Conservation (phyloP, 2,888 invertebrate species). For the Heliconius aoede region DNA sequence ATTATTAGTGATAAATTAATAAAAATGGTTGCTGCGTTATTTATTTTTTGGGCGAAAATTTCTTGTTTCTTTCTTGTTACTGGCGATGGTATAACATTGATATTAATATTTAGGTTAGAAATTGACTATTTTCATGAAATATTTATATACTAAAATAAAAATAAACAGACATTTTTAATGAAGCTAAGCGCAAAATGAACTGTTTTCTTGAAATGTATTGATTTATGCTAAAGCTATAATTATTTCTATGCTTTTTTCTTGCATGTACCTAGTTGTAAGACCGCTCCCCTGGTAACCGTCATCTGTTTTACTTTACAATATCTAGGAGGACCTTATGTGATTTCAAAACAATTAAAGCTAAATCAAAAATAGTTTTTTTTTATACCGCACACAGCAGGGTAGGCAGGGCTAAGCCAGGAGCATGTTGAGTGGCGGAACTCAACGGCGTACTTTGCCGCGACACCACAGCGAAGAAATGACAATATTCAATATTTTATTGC, state of each 20-base stretch:
- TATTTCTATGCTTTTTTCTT: background rate
- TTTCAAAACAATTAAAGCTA: background rate
- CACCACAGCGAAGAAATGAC: too few relatives aligned
- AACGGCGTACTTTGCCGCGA: too few relatives aligned
- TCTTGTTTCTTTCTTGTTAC: background rate
- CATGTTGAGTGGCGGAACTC: too few relatives aligned
- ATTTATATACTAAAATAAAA: too few relatives aligned
- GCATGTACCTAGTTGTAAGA: background rate
- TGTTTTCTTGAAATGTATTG: background rate
- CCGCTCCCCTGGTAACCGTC: background rate
- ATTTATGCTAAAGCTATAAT: background rate
- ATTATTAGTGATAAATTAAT: background rate
- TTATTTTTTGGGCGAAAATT: conserved; percentile 7
- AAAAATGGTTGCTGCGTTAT: background rate
- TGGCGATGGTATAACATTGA: background rate
- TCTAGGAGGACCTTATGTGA: background rate
- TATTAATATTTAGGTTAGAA: background rate
- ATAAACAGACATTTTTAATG: background rate
- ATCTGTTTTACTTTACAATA: background rate
- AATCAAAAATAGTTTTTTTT: too few relatives aligned
- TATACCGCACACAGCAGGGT: too few relatives aligned
- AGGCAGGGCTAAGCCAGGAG: too few relatives aligned
- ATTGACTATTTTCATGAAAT: background rate
- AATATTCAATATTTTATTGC: too few relatives aligned
- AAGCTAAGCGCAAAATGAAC: background rate